Base-by-base conservation (phyloP, 2,113 vertebrate species). In the Sapajus apella region DNA sequence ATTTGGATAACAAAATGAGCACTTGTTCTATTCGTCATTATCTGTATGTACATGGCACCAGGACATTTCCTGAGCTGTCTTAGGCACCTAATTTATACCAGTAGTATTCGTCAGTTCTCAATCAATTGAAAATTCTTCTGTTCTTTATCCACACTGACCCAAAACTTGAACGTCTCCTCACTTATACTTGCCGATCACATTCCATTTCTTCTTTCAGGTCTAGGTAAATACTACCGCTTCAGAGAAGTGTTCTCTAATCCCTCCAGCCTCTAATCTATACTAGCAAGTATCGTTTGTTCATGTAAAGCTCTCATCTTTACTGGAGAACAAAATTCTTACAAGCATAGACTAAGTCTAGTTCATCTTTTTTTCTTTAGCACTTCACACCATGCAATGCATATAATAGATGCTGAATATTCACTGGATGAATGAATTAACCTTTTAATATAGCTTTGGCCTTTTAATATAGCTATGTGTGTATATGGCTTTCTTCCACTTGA, bases 71-170 rank as follows among this genome's bases (percentile, higher is more conserved):
- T 18, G 17, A 30, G 32, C 8, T 17, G 52, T 11, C 35, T 45
- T 50, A 23, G 43, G 25, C 1, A 47, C 18, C 17, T 43, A 14
- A 5, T 66, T 64, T 61, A n/a, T 14, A 52, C 16, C 25, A 64
- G 30, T 37, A 37, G 4, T 17, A 32, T 58, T 66, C 1, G 0
- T 6, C 37, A 32, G 14, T 64, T 21, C 25, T 13, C 40, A 58
- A 35, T 8, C 7, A 61, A 12, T 1, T 16, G 1, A 4, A 43
- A 9, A n/a, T 8, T 6, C 30, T 21, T 14, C 8, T 43, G 30
- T 55, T 8, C 64, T 85, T n/a, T 11, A 27, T 68, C 47, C 45
- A 21, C 23, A 37, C 21, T 55, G 47, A 16, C 50, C 23, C 23
- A n/a, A 5, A 18, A 27, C 17, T 27, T 27, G 27, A 55, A 12